These are phyloP conservation scores for Xylota sylvarum DNA, from an alignment of 2,888 invertebrate genomes.

Conservation along the genomic window DNA sequence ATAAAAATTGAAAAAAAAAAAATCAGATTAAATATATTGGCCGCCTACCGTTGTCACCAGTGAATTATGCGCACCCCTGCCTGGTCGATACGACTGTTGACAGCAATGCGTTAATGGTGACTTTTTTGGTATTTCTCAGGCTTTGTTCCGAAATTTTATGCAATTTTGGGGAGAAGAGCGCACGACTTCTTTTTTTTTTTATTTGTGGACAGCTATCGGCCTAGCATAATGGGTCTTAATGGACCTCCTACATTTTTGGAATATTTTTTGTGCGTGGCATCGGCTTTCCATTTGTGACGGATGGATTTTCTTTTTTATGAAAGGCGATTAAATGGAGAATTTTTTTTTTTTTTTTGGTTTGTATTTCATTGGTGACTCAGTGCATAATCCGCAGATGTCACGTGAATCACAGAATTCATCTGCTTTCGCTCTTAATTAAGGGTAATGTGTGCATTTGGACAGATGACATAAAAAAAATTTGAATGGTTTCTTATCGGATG, in stretches of 20 bases:
- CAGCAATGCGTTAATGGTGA: constrained; percentile 18
- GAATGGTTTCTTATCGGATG: constrained; percentile 40
- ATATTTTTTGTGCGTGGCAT: constrained; percentile 14
- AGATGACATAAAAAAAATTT: constrained; percentile 16
- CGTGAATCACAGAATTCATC: constrained; percentile 48
- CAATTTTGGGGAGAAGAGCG: constrained; percentile 28
- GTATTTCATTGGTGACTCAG: constrained; percentile 27
- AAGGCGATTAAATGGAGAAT: constrained; percentile 13
- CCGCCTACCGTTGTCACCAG: background rate
- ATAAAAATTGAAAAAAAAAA: constrained; percentile 30
- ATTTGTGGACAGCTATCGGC: constrained; percentile 25
- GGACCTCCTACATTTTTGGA: constrained; percentile 16
- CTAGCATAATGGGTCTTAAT: constrained; percentile 44
- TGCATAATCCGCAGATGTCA: constrained; percentile 39
- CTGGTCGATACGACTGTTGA: constrained; percentile 23
- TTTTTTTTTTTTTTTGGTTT: constrained; percentile 10
- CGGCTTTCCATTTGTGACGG: constrained; percentile 22
- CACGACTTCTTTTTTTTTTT: constrained; percentile 22
- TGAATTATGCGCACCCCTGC: constrained; percentile 14
- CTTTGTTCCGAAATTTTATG: constrained; percentile 33
- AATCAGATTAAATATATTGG: constrained; percentile 34
- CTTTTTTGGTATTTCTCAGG: constrained; percentile 20
- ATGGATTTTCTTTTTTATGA: constrained; percentile 22
- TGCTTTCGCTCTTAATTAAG: constrained; percentile 36
- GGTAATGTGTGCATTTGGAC: constrained; percentile 11